These are phyloP conservation scores for Lithophane semibrunnea DNA, from an alignment of 2,888 invertebrate species.

Conservation along the genomic window DNA sequence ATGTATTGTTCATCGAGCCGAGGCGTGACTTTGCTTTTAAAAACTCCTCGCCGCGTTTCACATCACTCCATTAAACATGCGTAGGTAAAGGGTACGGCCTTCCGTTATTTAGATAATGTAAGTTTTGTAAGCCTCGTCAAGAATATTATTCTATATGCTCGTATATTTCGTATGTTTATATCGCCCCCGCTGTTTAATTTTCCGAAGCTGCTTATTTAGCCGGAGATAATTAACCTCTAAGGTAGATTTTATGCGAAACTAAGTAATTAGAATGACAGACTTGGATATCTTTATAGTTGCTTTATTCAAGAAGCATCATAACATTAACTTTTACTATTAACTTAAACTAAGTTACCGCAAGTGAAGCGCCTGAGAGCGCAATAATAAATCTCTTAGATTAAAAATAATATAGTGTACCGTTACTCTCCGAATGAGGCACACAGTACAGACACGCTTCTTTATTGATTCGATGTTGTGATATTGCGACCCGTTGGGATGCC, in stretches of 20 bases:
- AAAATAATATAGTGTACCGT: constrained; percentile 77
- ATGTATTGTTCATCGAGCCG: constrained; percentile 85
- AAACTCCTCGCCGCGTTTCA: constrained; percentile 79
- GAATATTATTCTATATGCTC: constrained; percentile 42
- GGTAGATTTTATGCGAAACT: constrained; percentile 41
- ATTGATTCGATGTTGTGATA: constrained; percentile 86
- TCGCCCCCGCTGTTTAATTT: constrained; percentile 34
- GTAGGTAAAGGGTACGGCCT: constrained; percentile 69
- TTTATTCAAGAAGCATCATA: constrained; percentile 50
- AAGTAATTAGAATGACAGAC: constrained; percentile 44
- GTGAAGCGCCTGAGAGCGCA: constrained; percentile 63
- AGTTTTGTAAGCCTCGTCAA: constrained; percentile 51
- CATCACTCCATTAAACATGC: constrained; percentile 78
- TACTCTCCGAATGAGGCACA: constrained; percentile 81
- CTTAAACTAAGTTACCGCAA: constrained; percentile 58
- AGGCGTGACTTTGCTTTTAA: constrained; percentile 85
- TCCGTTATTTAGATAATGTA: constrained; percentile 75
- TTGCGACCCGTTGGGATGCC: constrained; percentile 80
- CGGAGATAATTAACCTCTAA: constrained; percentile 42
- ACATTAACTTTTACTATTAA: constrained; percentile 59
- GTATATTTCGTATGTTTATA: constrained; percentile 33
- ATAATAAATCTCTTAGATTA: constrained; percentile 75
- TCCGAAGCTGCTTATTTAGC: constrained; percentile 30
- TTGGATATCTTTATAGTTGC: constrained; percentile 55
- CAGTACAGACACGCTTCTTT: constrained; percentile 77